phyloP scores from a whole-genome alignment of 2,113 vertebrate genomes.

The Microtus montanus region DNA sequence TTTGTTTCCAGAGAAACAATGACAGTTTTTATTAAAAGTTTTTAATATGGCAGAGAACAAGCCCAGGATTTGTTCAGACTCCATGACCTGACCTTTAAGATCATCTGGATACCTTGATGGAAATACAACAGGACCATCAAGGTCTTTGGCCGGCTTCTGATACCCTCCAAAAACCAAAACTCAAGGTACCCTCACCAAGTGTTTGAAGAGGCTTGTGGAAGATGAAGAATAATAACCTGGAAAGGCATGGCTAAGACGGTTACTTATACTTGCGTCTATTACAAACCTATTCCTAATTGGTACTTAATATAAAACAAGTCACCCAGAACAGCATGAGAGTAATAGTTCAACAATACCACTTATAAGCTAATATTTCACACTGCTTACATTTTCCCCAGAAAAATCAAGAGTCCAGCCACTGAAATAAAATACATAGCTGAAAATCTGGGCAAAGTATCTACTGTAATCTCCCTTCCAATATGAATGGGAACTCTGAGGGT shows the following conservation, averaged over 20 bases:
- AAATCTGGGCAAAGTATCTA: neutral
- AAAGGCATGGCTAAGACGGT: neutral
- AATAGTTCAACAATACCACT: neutral
- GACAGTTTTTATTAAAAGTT: slow-evolving; percentile 47
- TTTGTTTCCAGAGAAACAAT: slow-evolving; percentile 51
- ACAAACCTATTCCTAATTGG: slow-evolving; percentile 40
- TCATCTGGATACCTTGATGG: neutral
- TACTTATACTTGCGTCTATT: neutral
- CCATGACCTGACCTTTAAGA: slow-evolving; percentile 24
- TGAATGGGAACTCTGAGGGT: neutral
- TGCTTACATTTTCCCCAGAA: slow-evolving; percentile 51
- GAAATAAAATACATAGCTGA: neutral
- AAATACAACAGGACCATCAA: neutral
- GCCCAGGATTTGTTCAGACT: neutral
- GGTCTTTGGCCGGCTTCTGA: neutral
- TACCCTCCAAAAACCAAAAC: neutral
- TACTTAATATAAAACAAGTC: neutral
- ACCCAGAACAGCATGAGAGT: neutral
- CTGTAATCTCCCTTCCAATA: neutral
- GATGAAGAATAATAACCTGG: neutral
- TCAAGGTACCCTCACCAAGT: neutral
- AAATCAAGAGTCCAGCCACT: neutral
- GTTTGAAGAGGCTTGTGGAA: neutral
- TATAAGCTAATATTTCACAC: neutral
- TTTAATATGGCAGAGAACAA: slow-evolving; percentile 49